Conservation (phyloP, 2,113 vertebrate species). For the Sorex fumeus region DNA sequence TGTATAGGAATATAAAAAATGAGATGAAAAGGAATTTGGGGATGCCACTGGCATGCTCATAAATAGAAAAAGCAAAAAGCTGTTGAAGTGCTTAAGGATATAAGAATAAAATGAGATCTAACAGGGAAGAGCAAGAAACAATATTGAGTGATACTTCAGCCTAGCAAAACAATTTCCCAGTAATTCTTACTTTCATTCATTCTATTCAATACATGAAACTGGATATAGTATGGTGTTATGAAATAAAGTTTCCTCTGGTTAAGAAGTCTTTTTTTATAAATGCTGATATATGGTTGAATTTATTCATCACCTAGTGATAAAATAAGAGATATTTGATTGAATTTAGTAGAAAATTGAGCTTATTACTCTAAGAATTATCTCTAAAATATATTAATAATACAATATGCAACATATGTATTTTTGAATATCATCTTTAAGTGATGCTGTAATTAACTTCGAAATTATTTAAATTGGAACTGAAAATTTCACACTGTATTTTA, state of each 20-base stretch:
- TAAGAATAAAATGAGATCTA: slow-evolving; percentile 43
- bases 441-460: neutral
- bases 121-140: neutral
- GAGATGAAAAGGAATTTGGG: slow-evolving; percentile 8
- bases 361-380: neutral
- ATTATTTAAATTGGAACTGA: neutral
- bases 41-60: neutral
- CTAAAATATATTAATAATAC: slow-evolving; percentile 27
- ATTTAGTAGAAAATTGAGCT: neutral
- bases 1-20: slow-evolving; percentile 51
- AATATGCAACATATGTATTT: neutral
- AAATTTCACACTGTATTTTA: neutral
- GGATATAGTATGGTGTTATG: neutral
- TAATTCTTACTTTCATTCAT: slow-evolving; percentile 52
- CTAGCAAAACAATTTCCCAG: slow-evolving; percentile 19
- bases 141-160: slow-evolving; percentile 2
- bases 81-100: slow-evolving; percentile 52
- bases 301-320: neutral
- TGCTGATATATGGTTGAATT: neutral
- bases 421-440: neutral
- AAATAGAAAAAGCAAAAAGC: slow-evolving; percentile 47
- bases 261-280: neutral
- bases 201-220: neutral
- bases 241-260: neutral
- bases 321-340: neutral